Evolutionary conservation across 1,140 invertebrate genomes (phyloP), one percentile per base, ranked within the genome.

Genomic region (Orius laevigatus): DNA sequence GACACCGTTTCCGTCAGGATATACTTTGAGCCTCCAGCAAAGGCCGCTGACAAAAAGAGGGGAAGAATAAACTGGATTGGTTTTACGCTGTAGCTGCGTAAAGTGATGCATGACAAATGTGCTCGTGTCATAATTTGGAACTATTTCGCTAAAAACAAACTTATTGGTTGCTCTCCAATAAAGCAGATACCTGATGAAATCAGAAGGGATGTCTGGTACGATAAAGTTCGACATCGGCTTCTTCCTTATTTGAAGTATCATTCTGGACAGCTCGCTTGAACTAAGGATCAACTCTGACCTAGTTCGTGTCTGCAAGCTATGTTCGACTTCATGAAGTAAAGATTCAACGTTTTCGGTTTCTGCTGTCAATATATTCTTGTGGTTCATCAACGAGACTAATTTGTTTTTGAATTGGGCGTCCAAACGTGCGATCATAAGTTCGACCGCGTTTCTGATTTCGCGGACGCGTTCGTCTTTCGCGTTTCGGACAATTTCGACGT

Each of bases 1-100:
- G 41, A 91, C 86, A 38, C 90, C 90, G 68, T 93, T 94, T 1
- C 90, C 90, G 74, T 93, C 85, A 38, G 83, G 84, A 70, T 87
- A 88, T 43, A 88, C 82, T 71, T 94, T 93, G 5, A 94, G 67
- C 48, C 89, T 71, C 90, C 90, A 94, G 58, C 82, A 86, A 1
- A 92, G 68, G 1, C 89, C 89, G 66, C 88, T 86, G 14, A 90
- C 79, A 66, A 84, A 78, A 8, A 93, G 69, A 12, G 85, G 81
- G 11, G 83, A 77, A 34, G 87, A 92, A 69, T 93, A 93, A 5
- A 94, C 84, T 2, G 90, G 87, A 66, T 90, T 84, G 5, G 85
- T 87, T 65, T 88, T 83, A 55, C 82, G 72, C 61, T 89, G 84
- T 49, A 92, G 67, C 55, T 79, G 75, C 40, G 79, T 82, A 65